A percentile compares a stretch with the other conserved stretches of the same genome.
phyloP scores from a whole-genome alignment of 2,113 vertebrate species.

The Pachypanchax playfairii region DNA sequence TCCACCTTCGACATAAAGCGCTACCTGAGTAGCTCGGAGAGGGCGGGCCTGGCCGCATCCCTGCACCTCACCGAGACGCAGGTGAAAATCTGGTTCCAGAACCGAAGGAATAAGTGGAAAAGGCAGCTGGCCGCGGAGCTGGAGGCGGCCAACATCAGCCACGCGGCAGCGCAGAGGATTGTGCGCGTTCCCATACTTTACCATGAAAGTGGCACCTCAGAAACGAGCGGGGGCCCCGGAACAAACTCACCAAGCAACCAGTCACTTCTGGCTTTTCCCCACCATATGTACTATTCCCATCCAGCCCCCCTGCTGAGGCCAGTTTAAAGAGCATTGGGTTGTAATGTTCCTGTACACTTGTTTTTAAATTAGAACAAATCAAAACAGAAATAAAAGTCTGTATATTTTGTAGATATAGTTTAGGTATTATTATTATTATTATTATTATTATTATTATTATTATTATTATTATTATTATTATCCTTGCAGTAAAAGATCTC shows the following conservation, averaged over 20 bases:
- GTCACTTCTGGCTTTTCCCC: conserved; percentile 91
- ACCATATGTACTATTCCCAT: conserved; percentile 93
- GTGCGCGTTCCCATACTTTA: conserved; percentile 96
- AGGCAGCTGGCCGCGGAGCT: conserved; percentile 94
- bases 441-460: conserved; percentile 59
- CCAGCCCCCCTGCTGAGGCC: conserved; percentile 93
- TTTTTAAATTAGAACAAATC: conserved; percentile 47
- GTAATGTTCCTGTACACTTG: conserved; percentile 40
- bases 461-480: conserved; percentile 44
- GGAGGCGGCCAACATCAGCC: conserved; percentile 93
- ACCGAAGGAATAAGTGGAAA: conserved; percentile 98
- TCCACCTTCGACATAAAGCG: conserved; percentile 94
- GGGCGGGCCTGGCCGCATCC: conserved; percentile 92
- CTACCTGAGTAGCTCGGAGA: conserved; percentile 92
- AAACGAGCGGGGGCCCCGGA: conserved; percentile 71
- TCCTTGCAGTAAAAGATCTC: not conserved
- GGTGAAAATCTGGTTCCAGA: conserved; percentile 99
- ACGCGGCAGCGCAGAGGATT: conserved; percentile 93
- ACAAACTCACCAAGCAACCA: conserved; percentile 82
- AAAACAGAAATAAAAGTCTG: conserved; percentile 35
- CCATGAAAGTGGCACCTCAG: conserved; percentile 88
- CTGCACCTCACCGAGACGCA: conserved; percentile 97
- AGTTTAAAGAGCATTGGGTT: conserved; percentile 76
- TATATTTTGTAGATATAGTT: conserved; percentile 67
- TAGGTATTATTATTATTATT: conserved; percentile 64